Evolutionary conservation across 2,888 invertebrate species (phyloP).

Genomic region (Microctonus aethiopoides): DNA sequence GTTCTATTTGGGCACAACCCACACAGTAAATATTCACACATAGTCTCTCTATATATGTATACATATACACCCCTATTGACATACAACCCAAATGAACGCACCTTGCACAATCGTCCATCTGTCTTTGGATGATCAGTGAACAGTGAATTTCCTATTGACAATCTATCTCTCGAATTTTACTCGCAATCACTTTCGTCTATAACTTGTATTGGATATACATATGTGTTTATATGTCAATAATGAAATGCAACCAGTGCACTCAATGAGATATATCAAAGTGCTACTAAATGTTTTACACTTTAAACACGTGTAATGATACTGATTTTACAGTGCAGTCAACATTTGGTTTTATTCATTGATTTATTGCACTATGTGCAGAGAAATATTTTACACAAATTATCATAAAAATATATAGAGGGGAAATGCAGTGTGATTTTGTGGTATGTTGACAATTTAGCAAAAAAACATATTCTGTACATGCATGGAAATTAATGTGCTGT

Average conservation of each 20-base stretch:
- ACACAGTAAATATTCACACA: slow-evolving; percentile 52
- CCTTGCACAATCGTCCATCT: slow-evolving; percentile 42
- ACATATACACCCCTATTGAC: slow-evolving; percentile 45
- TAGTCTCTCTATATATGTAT: slow-evolving; percentile 30
- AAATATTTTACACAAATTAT: too few relatives aligned
- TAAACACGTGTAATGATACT: too few relatives aligned
- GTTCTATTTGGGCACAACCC: slow-evolving; percentile 51
- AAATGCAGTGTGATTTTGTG: too few relatives aligned
- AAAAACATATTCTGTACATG: too few relatives aligned
- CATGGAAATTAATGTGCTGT: too few relatives aligned
- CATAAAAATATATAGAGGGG: too few relatives aligned
- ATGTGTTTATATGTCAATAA: slow-evolving; percentile 11
- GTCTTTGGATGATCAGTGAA: slow-evolving; percentile 29
- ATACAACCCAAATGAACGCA: slow-evolving; percentile 57
- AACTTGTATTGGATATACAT: neutral
- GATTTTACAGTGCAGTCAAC: too few relatives aligned
- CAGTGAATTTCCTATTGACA: slow-evolving; percentile 42
- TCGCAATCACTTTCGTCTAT: slow-evolving; percentile 8
- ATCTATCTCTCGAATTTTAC: slow-evolving; percentile 9
- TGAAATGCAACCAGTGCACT: neutral
- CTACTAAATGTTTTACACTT: too few relatives aligned
- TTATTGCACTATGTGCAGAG: too few relatives aligned
- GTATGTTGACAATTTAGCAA: too few relatives aligned
- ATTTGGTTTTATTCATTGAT: too few relatives aligned
- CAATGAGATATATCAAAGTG: neutral